Evolutionary conservation across 2,888 invertebrate species (phyloP), one percentile per base, ranked within the genome.

Genomic region (Drosophila diplacantha): DNA sequence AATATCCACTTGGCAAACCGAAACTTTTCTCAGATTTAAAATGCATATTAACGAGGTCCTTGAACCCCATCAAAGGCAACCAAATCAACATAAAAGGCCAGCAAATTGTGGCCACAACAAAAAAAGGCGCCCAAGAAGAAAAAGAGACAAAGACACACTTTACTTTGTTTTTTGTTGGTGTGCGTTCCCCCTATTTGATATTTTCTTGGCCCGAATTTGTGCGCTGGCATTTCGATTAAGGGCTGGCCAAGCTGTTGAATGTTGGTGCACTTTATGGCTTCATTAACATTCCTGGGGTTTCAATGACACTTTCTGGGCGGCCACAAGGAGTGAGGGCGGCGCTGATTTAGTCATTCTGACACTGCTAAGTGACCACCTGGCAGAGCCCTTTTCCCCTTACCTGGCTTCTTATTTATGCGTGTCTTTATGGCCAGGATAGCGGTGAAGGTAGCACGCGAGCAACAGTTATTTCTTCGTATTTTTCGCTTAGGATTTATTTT

Each of bases 241-340:
- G 60, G 18, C 51, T 38, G 26, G 47, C 41, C 56, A 56, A 66
- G 68, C 67, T 73, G 69, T 69, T 72, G 72, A 68, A 72, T 72
- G 65, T 70, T 47, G 49, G 72, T 47, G 51, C 66, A 74, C 74
- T 79, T 81, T 80, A 81, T 72, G 80, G 82, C 80, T 80, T 80
- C 80, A 82, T 82, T 80, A 72, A 74, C 80, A 80, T 80, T 77
- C 66, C 64, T 56, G 47, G 46, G 73, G 77, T 58, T 77, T 81
- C 82, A 64, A 51, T 65, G 66, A 69, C 69, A 60, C 69, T 43
- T 55, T 22, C 49, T n/a, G 12, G 20, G 20, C 16, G 11, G 12
- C 7, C 5, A 5, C 5, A 5, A 12, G 16, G 20, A 20, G 2
- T 9, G 24, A n/a, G 32, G 16, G 2, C 24, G 39, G 9, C 50